These are phyloP conservation scores for Streblospio benedicti DNA, from an alignment of 1,140 invertebrate genomes.

Conservation along the genomic window DNA sequence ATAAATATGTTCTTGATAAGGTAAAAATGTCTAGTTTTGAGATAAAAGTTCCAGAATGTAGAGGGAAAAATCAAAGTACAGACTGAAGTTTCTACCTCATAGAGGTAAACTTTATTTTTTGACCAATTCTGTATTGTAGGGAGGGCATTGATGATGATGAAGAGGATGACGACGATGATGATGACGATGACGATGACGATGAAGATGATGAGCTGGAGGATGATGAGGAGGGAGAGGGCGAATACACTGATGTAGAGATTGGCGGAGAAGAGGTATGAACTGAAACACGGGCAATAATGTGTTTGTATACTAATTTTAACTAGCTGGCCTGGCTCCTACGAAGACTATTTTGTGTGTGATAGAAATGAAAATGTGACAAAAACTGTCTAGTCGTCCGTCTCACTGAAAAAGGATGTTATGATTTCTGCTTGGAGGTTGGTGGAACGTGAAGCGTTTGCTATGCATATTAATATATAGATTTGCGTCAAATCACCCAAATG, in stretches of 20 bases:
- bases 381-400: no score
- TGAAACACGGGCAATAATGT: not conserved
- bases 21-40: not conserved
- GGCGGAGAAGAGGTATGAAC: conserved; percentile 26
- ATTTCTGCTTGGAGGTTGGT: no score
- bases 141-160: conserved; percentile 52
- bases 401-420: no score
- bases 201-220: conserved; percentile 23
- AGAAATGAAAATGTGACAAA: no score
- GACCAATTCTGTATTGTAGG: no score
- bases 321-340: no score
- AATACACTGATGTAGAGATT: conserved; percentile 18
- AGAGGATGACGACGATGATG: conserved; percentile 26
- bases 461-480: no score
- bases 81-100: not conserved
- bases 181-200: conserved; percentile 5
- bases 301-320: no score
- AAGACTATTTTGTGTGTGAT: no score
- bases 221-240: conserved; percentile 19
- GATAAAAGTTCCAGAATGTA: not conserved
- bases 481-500: no score
- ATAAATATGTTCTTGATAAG: no score
- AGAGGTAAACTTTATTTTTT: conserved; percentile 4
- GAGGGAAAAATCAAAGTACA: not conserved
- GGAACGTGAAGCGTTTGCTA: no score